Evolutionary conservation across 37 sponge, comb jelly and placozoan species (phyloP).

Genomic region (Spongia lamella): DNA sequence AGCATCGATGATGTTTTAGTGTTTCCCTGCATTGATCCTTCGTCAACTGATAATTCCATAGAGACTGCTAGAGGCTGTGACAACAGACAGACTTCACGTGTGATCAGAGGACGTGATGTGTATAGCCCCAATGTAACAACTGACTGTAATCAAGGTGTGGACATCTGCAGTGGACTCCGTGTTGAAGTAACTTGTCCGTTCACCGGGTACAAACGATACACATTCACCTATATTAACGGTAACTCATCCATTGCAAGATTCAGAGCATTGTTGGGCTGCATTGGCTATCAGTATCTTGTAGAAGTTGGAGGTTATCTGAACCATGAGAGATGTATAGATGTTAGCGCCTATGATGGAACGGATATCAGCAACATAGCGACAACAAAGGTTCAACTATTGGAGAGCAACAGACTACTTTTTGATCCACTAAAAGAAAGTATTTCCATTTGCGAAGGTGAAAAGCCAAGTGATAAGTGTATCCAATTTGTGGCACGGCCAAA

Average conservation of each 20-base stretch:
- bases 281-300: conserved; percentile 61
- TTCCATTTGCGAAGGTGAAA: conserved; percentile 62
- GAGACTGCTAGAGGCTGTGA: conserved; percentile 2
- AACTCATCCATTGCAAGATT: conserved; percentile 37
- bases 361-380: conserved; percentile 31
- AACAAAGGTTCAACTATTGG: conserved; percentile 34
- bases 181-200: conserved; percentile 51
- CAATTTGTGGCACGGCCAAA: conserved; percentile 27
- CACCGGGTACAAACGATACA: conserved; percentile 39
- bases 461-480: conserved; percentile 34
- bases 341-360: conserved; percentile 44
- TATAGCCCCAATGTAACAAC: too few species aligned
- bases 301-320: conserved; percentile 26
- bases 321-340: conserved; percentile 32
- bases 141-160: conserved; percentile 37
- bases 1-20: conserved; percentile 50
- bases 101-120: too few species aligned
- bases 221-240: conserved; percentile 43
- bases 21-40: conserved; percentile 50
- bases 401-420: conserved; percentile 11
- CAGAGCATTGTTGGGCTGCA: conserved; percentile 49
- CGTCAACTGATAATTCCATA: neutral
- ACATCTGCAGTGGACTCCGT: conserved; percentile 61
- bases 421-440: conserved; percentile 9
- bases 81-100: neutral